Evolutionary conservation across 1,140 invertebrate species (phyloP).

Genomic region (Drosophila elegans): DNA sequence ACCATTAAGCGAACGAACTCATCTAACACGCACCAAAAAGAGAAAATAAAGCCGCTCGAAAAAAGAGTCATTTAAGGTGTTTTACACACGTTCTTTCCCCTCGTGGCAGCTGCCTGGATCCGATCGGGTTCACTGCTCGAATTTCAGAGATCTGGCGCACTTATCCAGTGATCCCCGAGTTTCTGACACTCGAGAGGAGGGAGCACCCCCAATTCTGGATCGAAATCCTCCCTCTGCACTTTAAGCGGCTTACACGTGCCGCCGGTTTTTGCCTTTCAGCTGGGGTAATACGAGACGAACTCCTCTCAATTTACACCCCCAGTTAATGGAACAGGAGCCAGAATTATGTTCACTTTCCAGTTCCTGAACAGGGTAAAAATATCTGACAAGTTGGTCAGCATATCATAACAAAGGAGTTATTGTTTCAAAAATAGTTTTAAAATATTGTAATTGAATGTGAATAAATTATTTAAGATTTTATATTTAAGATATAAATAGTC

Average conservation of each 20-base stretch:
- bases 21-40: slow-evolving; percentile 71
- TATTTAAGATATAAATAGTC: too few species aligned
- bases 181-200: slow-evolving; percentile 20
- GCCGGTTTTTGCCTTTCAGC: slow-evolving; percentile 20
- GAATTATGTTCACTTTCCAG: slow-evolving; percentile 19
- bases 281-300: slow-evolving; percentile 39
- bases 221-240: slow-evolving; percentile 24
- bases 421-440: background rate
- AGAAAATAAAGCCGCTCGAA: slow-evolving; percentile 13
- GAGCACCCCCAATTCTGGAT: slow-evolving; percentile 30
- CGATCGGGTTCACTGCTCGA: slow-evolving; percentile 44
- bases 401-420: background rate
- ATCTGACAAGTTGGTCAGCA: slow-evolving; percentile 5
- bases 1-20: slow-evolving; percentile 80
- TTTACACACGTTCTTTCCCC: slow-evolving; percentile 56
- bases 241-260: slow-evolving; percentile 75
- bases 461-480: too few species aligned
- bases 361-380: background rate
- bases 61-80: slow-evolving; percentile 78
- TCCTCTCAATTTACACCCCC: slow-evolving; percentile 54
- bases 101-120: slow-evolving; percentile 20
- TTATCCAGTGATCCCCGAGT: slow-evolving; percentile 38
- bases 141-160: slow-evolving; percentile 45
- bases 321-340: slow-evolving; percentile 24
- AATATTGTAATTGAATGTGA: too few species aligned